phyloP scores from a whole-genome alignment of 2,113 vertebrate genomes.

The Sus scrofa region T2T-Sscrofa CM000828.6:42332001-42332500 shows the following conservation, averaged over 20 bases:
- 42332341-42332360: neutral
- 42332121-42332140: no score
- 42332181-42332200: no score
- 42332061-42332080: no score
- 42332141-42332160: no score
- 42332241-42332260: neutral
- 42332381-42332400: neutral
- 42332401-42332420: neutral
- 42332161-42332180: no score
- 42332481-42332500: neutral
- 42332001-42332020: no score
- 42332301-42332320: neutral
- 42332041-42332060: no score
- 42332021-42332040: no score
- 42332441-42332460: neutral
- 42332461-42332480: neutral
- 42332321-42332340: neutral
- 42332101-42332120: no score
- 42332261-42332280: neutral
- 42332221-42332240: neutral
- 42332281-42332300: conserved; percentile 6
- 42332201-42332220: neutral
- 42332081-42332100: no score
- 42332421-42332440: neutral
- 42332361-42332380: neutral